Base-by-base conservation (phyloP, 2,797 vertebrate species). In the Myotis daubentonii region DNA sequence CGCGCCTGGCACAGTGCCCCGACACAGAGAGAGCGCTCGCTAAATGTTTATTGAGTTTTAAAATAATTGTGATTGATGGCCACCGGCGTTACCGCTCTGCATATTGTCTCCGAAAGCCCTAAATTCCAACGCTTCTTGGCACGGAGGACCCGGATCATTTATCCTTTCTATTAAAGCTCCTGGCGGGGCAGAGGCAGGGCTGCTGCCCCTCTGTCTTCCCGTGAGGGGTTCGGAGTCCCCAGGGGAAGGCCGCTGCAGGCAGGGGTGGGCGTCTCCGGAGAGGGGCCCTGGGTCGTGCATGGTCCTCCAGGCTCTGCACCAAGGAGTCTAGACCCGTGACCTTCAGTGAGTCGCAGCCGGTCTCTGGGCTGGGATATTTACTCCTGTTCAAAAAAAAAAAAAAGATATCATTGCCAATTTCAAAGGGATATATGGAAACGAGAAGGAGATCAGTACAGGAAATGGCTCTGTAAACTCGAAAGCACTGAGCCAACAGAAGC, bases 21-120 rank as follows among this genome's bases (percentile, higher is more conserved):
- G 8, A 83, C 82, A 68, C 88, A 86, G 91, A 96, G 95, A 94
- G 91, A 92, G 97, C 66, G 70, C 82, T 96, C 88, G 25, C 93
- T 92, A 85, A 92, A 96, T 97, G 97, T 96, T 97, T 97, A 97
- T 96, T 93, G 96, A 97, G 92, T 97, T 97, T 97, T 96, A 97
- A 97, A 96, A 97, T 97, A 96, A 97, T 97, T 93, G 70, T 97
- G 97, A 97, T 96, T 87, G 97, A 97, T 96, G 94, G 95, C 87
- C 82, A 93, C 81, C 49, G 13, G 72, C 88, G 57, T 76, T 33
- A 95, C 90, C 92, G 15, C 93, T 95, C 76, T 90, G 94, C 94
- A 86, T 93, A 95, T 93, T 88, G 91, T 90, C 92, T 90, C 57
- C 1, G 91, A 96, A 96, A 97, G 95, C 92, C 93, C 95, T 92